Evolutionary conservation across 2,113 vertebrate species (phyloP).

Genomic region (Syngnathoides biaculeatus): DNA sequence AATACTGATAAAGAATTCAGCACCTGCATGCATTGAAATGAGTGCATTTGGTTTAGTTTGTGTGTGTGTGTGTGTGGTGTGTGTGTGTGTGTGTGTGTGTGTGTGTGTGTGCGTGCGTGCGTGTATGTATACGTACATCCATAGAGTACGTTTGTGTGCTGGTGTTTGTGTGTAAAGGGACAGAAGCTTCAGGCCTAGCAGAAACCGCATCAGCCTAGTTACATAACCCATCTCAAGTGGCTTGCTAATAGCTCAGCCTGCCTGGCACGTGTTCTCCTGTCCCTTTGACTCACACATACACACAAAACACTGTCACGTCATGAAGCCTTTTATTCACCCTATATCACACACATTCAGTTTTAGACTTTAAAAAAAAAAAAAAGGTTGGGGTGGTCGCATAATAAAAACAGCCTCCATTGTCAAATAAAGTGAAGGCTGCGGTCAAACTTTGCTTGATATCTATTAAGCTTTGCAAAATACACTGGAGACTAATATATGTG

Average conservation of each 20-base stretch:
- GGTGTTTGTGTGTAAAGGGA: constrained; percentile 60
- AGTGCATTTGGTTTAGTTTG: constrained; percentile 25
- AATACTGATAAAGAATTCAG: constrained; percentile 14
- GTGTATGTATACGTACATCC: constrained; percentile 39
- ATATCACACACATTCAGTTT: constrained; percentile 38
- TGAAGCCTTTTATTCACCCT: constrained; percentile 53
- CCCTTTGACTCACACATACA: constrained; percentile 19
- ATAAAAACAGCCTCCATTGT: constrained; percentile 10
- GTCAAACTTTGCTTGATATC: constrained; percentile 26
- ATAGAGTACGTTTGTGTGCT: constrained; percentile 21
- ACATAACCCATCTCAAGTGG: constrained; percentile 77
- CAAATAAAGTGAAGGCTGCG: constrained; percentile 40
- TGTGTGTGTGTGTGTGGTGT: constrained; percentile 9
- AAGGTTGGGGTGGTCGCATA: background rate
- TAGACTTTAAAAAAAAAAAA: constrained; percentile 26
- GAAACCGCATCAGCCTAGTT: constrained; percentile 74
- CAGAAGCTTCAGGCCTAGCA: constrained; percentile 59
- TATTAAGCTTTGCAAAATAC: constrained; percentile 1
- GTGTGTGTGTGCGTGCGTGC: constrained; percentile 41
- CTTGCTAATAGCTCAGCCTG: constrained; percentile 74
- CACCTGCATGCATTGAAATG: constrained; percentile 16
- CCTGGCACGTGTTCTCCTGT: constrained; percentile 70
- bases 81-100: constrained; percentile 41
- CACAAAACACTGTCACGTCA: constrained; percentile 32
- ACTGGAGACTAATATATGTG: background rate